Evolutionary conservation across 1,140 invertebrate species (phyloP), one percentile per base, ranked within the genome.

Genomic region (Phymastichus coffea): DNA sequence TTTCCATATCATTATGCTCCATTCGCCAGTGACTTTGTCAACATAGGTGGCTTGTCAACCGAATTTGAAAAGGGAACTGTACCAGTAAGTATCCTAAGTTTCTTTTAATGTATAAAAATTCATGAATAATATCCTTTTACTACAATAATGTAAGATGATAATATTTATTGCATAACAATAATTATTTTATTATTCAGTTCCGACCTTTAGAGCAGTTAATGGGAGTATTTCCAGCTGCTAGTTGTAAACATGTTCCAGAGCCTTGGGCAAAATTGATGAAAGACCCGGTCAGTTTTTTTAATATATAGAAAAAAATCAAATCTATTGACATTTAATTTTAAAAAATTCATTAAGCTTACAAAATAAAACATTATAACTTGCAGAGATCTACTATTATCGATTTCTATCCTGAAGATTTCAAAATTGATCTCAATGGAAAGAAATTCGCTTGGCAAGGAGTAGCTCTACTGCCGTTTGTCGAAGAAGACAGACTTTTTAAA

Each of bases 381-480:
- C 67, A 93, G 89, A 87, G 90, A 66, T 99, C 97, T 1, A 79
- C 92, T 1, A 99, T 99, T 41, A 98, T 99, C 65, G 98, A 99
- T 79, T 99, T 99, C 80, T 99, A 99, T 82, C 98, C 98, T 0
- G 89, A 88, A 73, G 94, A 99, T 74, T 99, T 99, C 76, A 97
- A 96, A 80, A 97, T 98, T 61, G 98, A 99, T 82, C 80, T 99
- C 44, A 99, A 99, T 82, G 98, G 98, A 15, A 99, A 99, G 78
- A 99, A 98, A 79, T 99, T 93, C 81, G 97, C 97, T 48, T 99
- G 97, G 97, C 97, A 99, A 83, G 97, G 97, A 57, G 97, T 99
- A 9, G 97, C 97, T 4, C 76, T 99, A 9, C 79, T 99, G 47
- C 98, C 98, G 28, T 99, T 99, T 82, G 97, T 99, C 1, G 96